phyloP scores from a whole-genome alignment of 2,888 invertebrate species.

The Trissolcus japonicus region DNA sequence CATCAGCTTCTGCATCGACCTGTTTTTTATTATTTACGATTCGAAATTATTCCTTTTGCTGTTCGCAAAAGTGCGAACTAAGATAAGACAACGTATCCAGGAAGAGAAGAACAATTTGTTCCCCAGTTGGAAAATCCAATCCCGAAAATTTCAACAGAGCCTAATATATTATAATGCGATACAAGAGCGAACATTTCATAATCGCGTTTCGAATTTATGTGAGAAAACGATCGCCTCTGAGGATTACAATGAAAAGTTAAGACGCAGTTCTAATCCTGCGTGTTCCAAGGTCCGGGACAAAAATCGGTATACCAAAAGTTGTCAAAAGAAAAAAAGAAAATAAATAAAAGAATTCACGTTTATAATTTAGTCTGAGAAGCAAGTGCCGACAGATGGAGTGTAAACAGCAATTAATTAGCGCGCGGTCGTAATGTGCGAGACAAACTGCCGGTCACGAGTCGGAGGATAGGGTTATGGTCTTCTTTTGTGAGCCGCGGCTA shows the following conservation, averaged over 20 bases:
- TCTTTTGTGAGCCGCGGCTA: conserved; percentile 15
- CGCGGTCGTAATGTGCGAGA: conserved; percentile 60
- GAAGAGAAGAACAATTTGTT: conserved; percentile 12
- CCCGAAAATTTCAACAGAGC: too few species aligned
- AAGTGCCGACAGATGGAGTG: conserved; percentile 50
- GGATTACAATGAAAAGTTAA: conserved; percentile 5
- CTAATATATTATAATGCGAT: not conserved
- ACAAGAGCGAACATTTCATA: too few species aligned
- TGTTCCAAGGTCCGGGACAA: too few species aligned
- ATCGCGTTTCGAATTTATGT: too few species aligned
- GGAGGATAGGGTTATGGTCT: conserved; percentile 6
- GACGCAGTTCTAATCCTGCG: not conserved
- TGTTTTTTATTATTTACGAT: conserved; percentile 18
- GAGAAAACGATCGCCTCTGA: not conserved
- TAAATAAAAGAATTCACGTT: not conserved
- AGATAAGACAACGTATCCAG: conserved; percentile 16
- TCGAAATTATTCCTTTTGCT: not conserved
- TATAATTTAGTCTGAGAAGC: not conserved
- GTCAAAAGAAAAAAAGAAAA: too few species aligned
- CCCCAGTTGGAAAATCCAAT: conserved; percentile 9
- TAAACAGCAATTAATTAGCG: conserved; percentile 70
- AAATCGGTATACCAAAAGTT: too few species aligned
- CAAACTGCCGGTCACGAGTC: conserved; percentile 51
- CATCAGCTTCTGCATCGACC: conserved; percentile 18
- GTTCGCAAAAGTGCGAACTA: conserved; percentile 8